Base-by-base conservation (phyloP, 2,113 vertebrate genomes). In the Cricetomys ansorgei region DNA sequence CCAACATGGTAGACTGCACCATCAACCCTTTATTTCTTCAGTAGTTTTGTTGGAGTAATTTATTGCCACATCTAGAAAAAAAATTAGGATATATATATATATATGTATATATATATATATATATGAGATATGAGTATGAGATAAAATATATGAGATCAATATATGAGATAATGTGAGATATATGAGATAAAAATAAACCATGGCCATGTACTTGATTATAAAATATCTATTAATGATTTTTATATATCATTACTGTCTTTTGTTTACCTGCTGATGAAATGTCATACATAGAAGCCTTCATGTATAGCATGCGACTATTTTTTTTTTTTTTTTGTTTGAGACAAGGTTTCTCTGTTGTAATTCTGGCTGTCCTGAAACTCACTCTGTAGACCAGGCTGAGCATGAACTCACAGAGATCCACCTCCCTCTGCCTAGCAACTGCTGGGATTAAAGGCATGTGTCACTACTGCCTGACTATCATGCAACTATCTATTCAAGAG, bases 301-400 rank as follows among this genome's bases (percentile, higher is more conserved):
- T 55, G 12, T 3, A 34, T 37, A 27, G 6, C 1, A 21, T 67
- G 0, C 21, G 1, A 80, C 5, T 3, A 0, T 16, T 21, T 21
- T 37, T 1, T n/a, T n/a, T n/a, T n/a, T n/a, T n/a, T n/a, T n/a
- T n/a, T n/a, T n/a, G n/a, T n/a, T n/a, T n/a, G n/a, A n/a, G n/a
- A n/a, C n/a, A n/a, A n/a, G n/a, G n/a, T n/a, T n/a, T n/a, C n/a
- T n/a, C n/a, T n/a, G n/a, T n/a, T n/a, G n/a, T n/a, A n/a, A n/a
- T n/a, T n/a, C n/a, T n/a, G n/a, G n/a, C n/a, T n/a, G n/a, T n/a
- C n/a, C n/a, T n/a, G n/a, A n/a, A n/a, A n/a, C n/a, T n/a, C n/a
- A n/a, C n/a, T n/a, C n/a, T n/a, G n/a, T n/a, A n/a, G n/a, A n/a
- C n/a, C n/a, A n/a, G n/a, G n/a, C n/a, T n/a, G n/a, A n/a, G n/a